Evolutionary conservation across 2,797 vertebrate species (phyloP), one percentile per base, ranked within the genome.

Genomic region (Choloepus didactylus): DNA sequence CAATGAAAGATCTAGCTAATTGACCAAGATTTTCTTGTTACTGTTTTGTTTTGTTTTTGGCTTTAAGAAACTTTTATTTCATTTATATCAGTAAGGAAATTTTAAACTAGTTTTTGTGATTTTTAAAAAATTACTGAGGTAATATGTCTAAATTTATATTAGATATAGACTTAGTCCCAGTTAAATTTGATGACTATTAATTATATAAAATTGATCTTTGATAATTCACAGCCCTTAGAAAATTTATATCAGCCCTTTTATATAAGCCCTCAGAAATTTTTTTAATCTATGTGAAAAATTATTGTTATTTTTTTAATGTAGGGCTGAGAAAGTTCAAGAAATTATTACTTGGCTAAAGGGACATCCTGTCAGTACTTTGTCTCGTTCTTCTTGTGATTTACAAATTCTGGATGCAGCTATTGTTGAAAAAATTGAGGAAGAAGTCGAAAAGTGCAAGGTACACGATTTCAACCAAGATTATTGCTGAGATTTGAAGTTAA

Each of bases 381-480:
- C 99, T 97, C 99, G 99, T 67, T 98, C 99, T 0, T 99, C 99
- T 49, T 99, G 99, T 98, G 99, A 99, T 97, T 99, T 99, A 64
- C 99, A 99, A 98, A 99, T 99, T 96, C 98, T 99, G 98, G 99
- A 99, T 97, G 91, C 98, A 5, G 99, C 99, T 89, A 99, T 99
- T 49, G 99, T 99, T 88, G 99, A 99, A 97, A 99, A 98, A 98
- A 99, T 99, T 35, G 99, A 99, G 97, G 99, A 99, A 97, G 99
- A 99, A 92, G 98, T 99, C 92, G 99, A 99, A 85, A 99, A 98
- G 95, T 97, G 98, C 88, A 99, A 99, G 99, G 99, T 99, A 98
- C 62, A 79, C 4, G 69, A 84, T 88, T 94, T 85, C 29, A 89
- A 88, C 6, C 4, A 66, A 64, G 60, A 77, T 82, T 83, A 80